Base-by-base conservation (phyloP, 2,797 vertebrate genomes). In the Uromys caudimaculatus region DNA sequence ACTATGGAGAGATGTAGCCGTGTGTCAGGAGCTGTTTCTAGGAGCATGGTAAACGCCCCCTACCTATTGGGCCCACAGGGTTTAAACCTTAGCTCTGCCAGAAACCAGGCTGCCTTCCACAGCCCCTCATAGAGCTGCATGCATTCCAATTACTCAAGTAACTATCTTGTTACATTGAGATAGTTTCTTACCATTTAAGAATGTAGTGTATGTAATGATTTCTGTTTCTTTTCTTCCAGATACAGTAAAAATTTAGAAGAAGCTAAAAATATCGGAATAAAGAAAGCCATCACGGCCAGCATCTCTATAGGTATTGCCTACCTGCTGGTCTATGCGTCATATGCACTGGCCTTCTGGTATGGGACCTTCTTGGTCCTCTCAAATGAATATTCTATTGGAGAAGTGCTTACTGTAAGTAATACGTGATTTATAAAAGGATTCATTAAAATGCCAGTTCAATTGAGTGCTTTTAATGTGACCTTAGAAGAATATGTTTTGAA, bases 281-380 rank as follows among this genome's bases (percentile, higher is more conserved):
- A 98, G 98, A 99, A 99, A 97, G 98, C 99, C 0, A 95, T 99
- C 67, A 99, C 99, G 3, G 97, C 99, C n/a, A 99, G 99, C 98
- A 98, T 99, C 0, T 99, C 99, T 19, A 98, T 99, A 35, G 99
- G 99, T 86, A 98, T 98, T 95, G 99, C 99, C 96, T 99, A 99
- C 97, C 95, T 99, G 77, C 96, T 99, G 85, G 99, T 99, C 94
- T 99, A 99, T 98, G 98, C 99, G 47, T 99, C 99, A 0, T 99
- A 99, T 52, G 99, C 99, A 27, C 97, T 99, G 98, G 99, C 99
- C 38, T 99, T 99, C 98, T 99, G 99, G 99, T 99, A 99, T 60
- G 99, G 99, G 89, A 99, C 99, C 85, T 99, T 98, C 0, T 98
- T 99, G 94, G 58, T 99, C 93, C 44, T 99, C 62, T 56, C 27